These are phyloP conservation scores for Phymatocera aterrima DNA, from an alignment of 2,888 invertebrate genomes.

Conservation along the genomic window DNA sequence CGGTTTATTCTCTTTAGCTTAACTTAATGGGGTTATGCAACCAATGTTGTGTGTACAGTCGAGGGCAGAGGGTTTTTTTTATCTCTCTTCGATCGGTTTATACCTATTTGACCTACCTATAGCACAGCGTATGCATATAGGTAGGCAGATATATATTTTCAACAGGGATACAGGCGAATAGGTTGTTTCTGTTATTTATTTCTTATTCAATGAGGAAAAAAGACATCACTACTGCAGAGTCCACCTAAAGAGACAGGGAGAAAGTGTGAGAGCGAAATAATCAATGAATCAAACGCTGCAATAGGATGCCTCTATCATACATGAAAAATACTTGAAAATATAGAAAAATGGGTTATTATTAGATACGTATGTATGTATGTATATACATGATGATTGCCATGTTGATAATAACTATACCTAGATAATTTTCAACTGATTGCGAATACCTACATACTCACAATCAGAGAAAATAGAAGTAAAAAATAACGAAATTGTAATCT, in stretches of 20 bases:
- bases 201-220: too few species aligned
- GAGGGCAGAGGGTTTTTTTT: neutral
- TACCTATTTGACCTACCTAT: too few species aligned
- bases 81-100: neutral
- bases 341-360: neutral
- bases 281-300: neutral
- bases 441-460: neutral
- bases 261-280: too few species aligned
- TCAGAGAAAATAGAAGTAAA: neutral
- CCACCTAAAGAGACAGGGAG: too few species aligned
- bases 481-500: neutral
- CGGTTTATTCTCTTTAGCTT: constrained; percentile 8
- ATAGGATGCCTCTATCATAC: neutral
- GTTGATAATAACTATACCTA: neutral
- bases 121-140: too few species aligned
- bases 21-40: constrained; percentile 28
- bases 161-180: too few species aligned
- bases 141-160: too few species aligned
- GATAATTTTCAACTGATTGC: neutral
- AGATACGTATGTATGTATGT: neutral
- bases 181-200: too few species aligned
- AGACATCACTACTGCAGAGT: too few species aligned
- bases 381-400: neutral
- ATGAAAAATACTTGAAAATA: neutral
- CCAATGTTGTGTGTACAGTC: constrained; percentile 27